Base-by-base conservation (phyloP, 1,140 invertebrate genomes). In the Paraescarpia echinospica region DNA sequence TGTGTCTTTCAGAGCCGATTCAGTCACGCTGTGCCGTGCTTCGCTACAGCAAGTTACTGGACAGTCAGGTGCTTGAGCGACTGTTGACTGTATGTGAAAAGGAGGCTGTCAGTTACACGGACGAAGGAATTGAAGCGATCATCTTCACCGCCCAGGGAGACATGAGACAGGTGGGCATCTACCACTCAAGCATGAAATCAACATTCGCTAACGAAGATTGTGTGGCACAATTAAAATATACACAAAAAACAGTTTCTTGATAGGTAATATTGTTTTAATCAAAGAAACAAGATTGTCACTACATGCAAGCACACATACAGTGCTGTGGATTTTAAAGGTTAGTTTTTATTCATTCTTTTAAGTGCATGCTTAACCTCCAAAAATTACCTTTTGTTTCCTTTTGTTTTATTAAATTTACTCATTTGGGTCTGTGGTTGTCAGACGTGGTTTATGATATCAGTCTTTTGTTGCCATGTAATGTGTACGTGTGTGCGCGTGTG, bases 141-240 rank as follows among this genome's bases (percentile, higher is more conserved):
- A 97, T 99, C 14, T 99, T 99, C 95, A 99, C 99, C 2, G 98
- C 99, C 0, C 99, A 99, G 96, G 99, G 99, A 1, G 99, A 99
- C 95, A 98, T 99, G 98, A 97, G 99, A 95, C 98, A 97, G 95
- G 96, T 96, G 91, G n/a, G 89, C 18, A 9, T 33, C n/a, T 14
- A 89, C 9, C 18, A 33, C 89, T n/a, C n/a, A n/a, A n/a, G n/a
- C n/a, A n/a, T n/a, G n/a, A n/a, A n/a, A n/a, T n/a, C n/a, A n/a
- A n/a, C n/a, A 89, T 89, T 89, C 41, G 41, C 41, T 41, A 12
- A 41, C 12, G 41, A 41, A 41, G 41, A 6, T 12, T 41, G 41
- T 12, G 41, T n/a, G n/a, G n/a, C n/a, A 41, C 41, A 33, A 8
- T 91, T 91, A 9, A 27, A 91, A 91, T 91, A 9, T 34, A 41